phyloP scores from a whole-genome alignment of 1,140 invertebrate species.

The Scaptomyza hsui region DNA sequence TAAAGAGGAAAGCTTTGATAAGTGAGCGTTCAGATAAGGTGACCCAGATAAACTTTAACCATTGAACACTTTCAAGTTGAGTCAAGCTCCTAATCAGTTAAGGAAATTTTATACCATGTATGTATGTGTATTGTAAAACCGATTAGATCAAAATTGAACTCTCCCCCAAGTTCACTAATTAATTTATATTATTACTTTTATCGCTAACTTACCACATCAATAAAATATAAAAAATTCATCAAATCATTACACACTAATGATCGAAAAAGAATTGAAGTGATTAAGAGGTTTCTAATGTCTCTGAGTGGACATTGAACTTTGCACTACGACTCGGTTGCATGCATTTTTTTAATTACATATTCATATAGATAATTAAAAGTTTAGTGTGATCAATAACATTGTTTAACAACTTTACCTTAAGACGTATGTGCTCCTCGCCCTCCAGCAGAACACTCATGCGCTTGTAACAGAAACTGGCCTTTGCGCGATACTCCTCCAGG shows the following conservation, averaged over 20 bases:
- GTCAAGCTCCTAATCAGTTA: conserved; percentile 1
- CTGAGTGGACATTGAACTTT: conserved; percentile 35
- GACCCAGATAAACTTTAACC: conserved; percentile 2
- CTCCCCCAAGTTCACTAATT: not conserved
- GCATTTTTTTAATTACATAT: conserved; percentile 2
- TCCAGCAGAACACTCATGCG: conserved; percentile 90
- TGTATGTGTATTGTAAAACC: no score
- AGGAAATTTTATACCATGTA: not conserved
- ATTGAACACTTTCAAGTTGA: conserved; percentile 22
- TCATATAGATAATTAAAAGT: no score
- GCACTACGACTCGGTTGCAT: not conserved
- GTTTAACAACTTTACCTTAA: conserved; percentile 85
- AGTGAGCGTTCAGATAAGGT: conserved; percentile 19
- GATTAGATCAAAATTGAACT: not conserved
- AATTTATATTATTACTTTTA: no score
- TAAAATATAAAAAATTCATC: no score
- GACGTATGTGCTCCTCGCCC: conserved; percentile 85
- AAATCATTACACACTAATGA: not conserved
- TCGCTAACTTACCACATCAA: no score
- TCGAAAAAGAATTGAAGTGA: not conserved
- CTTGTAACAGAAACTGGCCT: conserved; percentile 93
- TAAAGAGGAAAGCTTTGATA: conserved; percentile 1
- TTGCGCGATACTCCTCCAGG: conserved; percentile 89
- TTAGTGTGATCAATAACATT: not conserved
- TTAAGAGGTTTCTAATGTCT: not conserved